Evolutionary conservation across 2,797 vertebrate species (phyloP), one percentile per base, ranked within the genome.

Genomic region (Ammospiza maritima): DNA sequence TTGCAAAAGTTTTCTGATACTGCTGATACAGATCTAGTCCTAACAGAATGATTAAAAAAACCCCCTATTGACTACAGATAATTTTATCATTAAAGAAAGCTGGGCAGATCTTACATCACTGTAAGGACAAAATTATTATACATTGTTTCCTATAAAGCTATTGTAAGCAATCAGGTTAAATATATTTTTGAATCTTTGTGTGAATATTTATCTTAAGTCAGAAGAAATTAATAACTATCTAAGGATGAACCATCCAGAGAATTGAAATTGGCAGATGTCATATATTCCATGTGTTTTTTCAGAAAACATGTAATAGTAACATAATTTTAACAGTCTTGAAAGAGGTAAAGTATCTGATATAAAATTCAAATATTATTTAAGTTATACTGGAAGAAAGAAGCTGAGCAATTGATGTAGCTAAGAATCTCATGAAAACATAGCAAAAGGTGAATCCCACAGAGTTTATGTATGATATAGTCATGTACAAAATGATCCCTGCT

Each of bases 161-260:
- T 54, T 97, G 21, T 16, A 71, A 92, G 54, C 60, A 92, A 93
- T 76, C 47, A 85, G 79, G 93, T 95, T 86, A 94, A 96, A 91
- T 80, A 77, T 2, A 50, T 94, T 88, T 96, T 67, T 42, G 15
- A 95, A 86, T 79, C 12, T 40, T 32, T 73, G 48, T 10, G 96
- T 95, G 95, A 93, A 92, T 74, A 88, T 91, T 96, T 94, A 87
- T 13, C 8, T 93, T 93, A 94, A 92, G 16, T 51, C 21, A 77
- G 60, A 96, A 92, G 42, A 77, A 97, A 89, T 58, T 29, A 76
- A 90, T 91, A 57, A 89, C 23, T 89, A 71, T 56, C 62, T 95
- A 91, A 96, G 82, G 48, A 89, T 26, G 22, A 91, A 94, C 89
- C 85, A 91, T 65, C 48, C 73, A 87, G 64, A 96, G 94, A 96